Percentiles rank a stretch among this genome's conserved stretches.
Evolutionary conservation across 1,140 invertebrate species (phyloP).

Genomic region (Alviniconcha marisindica): DNA sequence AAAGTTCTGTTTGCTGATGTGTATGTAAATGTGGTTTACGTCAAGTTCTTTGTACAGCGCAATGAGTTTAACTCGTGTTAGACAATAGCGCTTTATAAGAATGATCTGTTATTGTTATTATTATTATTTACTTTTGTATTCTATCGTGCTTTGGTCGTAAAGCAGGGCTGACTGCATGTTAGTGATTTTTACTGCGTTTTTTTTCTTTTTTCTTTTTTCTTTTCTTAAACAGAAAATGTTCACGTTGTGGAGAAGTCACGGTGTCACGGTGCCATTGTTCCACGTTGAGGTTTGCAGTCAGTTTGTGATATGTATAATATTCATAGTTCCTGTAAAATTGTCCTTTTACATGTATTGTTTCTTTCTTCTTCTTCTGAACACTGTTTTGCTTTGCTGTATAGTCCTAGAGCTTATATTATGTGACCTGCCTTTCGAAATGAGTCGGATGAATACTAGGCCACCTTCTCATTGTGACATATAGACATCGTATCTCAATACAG

Average conservation of each 20-base stretch:
- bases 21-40: not conserved
- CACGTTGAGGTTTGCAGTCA: too few species aligned
- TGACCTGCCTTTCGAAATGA: too few species aligned
- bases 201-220: not conserved
- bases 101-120: not conserved
- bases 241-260: too few species aligned
- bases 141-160: not conserved
- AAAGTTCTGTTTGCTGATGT: not conserved
- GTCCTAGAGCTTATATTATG: too few species aligned
- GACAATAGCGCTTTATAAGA: not conserved
- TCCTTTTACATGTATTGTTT: not conserved
- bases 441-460: too few species aligned
- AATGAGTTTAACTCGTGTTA: not conserved
- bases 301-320: conserved; percentile 10
- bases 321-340: not conserved
- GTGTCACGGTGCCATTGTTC: too few species aligned
- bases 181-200: too few species aligned
- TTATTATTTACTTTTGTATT: not conserved
- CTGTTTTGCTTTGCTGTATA: too few species aligned
- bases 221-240: not conserved
- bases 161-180: too few species aligned
- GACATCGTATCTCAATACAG: too few species aligned
- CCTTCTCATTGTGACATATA: too few species aligned
- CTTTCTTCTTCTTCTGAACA: too few species aligned
- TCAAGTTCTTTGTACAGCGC: not conserved